Percentiles rank a stretch among this genome's conserved stretches.
Evolutionary conservation across 2,113 vertebrate genomes (phyloP).

Genomic region (Eolophus roseicapilla): DNA sequence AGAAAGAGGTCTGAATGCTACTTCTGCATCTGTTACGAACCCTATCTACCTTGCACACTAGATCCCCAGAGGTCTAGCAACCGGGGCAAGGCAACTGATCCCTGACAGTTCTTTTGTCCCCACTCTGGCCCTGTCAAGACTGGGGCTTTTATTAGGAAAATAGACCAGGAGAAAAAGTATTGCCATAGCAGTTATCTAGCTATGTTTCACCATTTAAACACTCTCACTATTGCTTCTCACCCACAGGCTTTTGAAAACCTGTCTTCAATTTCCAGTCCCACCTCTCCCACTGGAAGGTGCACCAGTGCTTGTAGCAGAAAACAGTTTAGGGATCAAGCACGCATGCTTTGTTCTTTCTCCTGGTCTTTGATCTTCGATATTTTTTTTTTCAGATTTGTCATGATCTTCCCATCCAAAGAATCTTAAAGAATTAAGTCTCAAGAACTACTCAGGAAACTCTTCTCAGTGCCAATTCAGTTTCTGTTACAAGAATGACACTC

Average conservation of each 20-base stretch:
- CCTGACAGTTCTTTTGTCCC: not conserved
- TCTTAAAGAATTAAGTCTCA: not conserved
- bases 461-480: not conserved
- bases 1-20: not conserved
- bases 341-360: not conserved
- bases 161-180: not conserved
- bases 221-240: not conserved
- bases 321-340: not conserved
- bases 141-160: not conserved
- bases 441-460: not conserved
- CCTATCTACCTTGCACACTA: fast-evolving
- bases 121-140: not conserved
- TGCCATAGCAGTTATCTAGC: not conserved
- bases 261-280: not conserved
- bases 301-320: not conserved
- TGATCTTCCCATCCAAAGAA: not conserved
- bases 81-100: not conserved
- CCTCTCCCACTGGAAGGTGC: not conserved
- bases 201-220: not conserved
- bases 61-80: not conserved
- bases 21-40: not conserved
- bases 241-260: not conserved
- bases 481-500: not conserved
- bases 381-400: not conserved
- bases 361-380: not conserved